Evolutionary conservation across 2,888 invertebrate genomes (phyloP), one percentile per base, ranked within the genome.

Genomic region (Carterocephalus palaemon): DNA sequence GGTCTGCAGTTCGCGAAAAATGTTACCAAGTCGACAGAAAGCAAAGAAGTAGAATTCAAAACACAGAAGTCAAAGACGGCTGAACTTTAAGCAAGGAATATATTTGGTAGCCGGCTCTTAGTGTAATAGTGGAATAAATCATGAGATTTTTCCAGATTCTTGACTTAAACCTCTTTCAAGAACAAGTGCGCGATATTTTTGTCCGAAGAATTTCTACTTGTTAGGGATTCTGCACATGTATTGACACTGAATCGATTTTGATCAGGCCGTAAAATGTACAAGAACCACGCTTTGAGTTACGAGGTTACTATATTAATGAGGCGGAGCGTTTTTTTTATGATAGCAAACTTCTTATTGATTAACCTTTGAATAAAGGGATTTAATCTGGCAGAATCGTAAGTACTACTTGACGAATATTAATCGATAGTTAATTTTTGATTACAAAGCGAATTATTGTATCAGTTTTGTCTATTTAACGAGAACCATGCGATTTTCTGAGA

Each of bases 21-120:
- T 61, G 62, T 57, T 53, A 57, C 53, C 51, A 46, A 57, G 54
- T 58, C 56, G 54, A 65, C 65, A 67, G 60, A 56, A 67, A 70
- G 70, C 63, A 62, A 75, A 67, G 75, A 77, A 68, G 67, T 75
- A 63, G 75, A 76, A 77, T 77, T 72, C 74, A 70, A 75, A 70
- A 70, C 72, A 70, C 64, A 67, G 60, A 68, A 77, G 75, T 70
- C 70, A 67, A 72, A 72, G 68, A 68, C 64, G 65, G 60, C 51
- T 62, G 59, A 64, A 70, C 70, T 71, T 69, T 70, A 65, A 76
- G 72, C 64, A 61, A 57, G 62, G 72, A 77, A 80, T 77, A 76
- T 72, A 72, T 75, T 71, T 66, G 65, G 67, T 57, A 60, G 56
- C 54, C 54, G 60, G 51, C 57, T 64, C 57, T 66, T 64, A 60